Evolutionary conservation across 2,797 vertebrate genomes (phyloP), one percentile per base, ranked within the genome.

Genomic region (Lycodopsis pacificus): DNA sequence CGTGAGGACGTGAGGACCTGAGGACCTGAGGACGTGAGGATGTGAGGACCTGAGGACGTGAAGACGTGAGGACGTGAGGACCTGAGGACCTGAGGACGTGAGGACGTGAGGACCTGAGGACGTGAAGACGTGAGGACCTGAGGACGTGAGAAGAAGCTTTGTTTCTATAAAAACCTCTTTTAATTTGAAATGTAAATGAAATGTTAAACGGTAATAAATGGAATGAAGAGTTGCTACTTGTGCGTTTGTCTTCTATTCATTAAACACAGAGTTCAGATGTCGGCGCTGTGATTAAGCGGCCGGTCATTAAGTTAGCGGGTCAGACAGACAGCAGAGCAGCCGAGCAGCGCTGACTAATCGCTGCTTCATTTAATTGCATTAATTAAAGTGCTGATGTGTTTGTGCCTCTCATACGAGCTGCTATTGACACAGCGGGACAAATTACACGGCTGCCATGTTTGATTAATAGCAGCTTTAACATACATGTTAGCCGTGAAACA

Each of bases 391-490:
- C 80, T 88, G 91, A 89, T 84, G 82, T 86, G 83, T 89, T 89
- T 80, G 81, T 80, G 88, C 68, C 73, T 62, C 90, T 92, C 81
- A 78, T 40, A 77, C 65, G 65, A 70, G 82, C 66, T 9, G 36
- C 25, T 81, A 90, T 88, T 71, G 89, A 90, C 87, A 81, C 87
- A 68, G 79, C 76, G n/a, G 75, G 59, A 92, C 88, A 81, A 91
- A 93, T 87, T 67, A 87, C 88, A 71, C 44, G 44, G 76, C 80
- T 86, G 91, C 89, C 91, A 87, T 70, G 53, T 85, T 83, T 94
- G 94, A 95, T 94, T 86, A 93, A 95, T 91, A 53, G 82, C 61
- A 4, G 77, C 88, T 91, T 89, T 91, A 92, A 93, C 90, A 85
- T 86, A 85, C 89, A 85, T 92, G 93, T 94, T 93, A 85, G 67